Base-by-base conservation (phyloP, 2,113 vertebrate species). In the Boulengeromyrus knoepffleri region DNA sequence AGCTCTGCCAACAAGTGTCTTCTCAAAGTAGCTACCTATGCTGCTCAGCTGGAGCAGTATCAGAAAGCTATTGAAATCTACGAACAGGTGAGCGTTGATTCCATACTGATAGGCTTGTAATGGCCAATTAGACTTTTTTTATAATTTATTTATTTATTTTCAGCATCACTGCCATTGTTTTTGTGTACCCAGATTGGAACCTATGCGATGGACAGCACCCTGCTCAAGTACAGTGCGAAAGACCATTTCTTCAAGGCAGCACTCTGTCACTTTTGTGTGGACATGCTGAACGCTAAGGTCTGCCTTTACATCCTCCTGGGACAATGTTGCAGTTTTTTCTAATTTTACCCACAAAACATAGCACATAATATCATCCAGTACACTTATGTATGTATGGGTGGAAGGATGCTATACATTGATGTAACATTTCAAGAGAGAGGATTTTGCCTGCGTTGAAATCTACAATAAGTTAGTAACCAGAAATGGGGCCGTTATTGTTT, bases 1-100 rank as follows among this genome's bases (percentile, higher is more conserved):
- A 98, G 98, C 93, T 98, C 98, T 36, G 97, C 98, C 58, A 98
- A 99, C 95, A 99, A 99, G 95, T 99, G 97, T 93, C 95, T 99
- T 91, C 95, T 99, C 91, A 99, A 99, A 94, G 97, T 99, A 87
- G 97, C 98, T 0, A 96, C 96, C 0, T 98, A 98, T 0, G 96
- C 97, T 0, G 98, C 97, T 0, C 98, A 98, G 93, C 95, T 99
- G 94, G 98, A 99, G 92, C 97, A 98, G 93, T 98, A 99, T 90
- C 97, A 94, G 85, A 99, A 97, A 92, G 97, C 98, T 5, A 96
- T 98, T 0, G 97, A 98, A 92, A 98, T 99, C 92, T 99, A 98
- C 0, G 98, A 99, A 83, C 98, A 98, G 97, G 98, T 96, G 88
- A 53, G 92, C 80, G 21, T 80, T 3, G 5, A 77, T 27, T 77